These are phyloP conservation scores for Pentalonia nigronervosa DNA, from an alignment of 1,140 invertebrate genomes.

Conservation along the genomic window DNA sequence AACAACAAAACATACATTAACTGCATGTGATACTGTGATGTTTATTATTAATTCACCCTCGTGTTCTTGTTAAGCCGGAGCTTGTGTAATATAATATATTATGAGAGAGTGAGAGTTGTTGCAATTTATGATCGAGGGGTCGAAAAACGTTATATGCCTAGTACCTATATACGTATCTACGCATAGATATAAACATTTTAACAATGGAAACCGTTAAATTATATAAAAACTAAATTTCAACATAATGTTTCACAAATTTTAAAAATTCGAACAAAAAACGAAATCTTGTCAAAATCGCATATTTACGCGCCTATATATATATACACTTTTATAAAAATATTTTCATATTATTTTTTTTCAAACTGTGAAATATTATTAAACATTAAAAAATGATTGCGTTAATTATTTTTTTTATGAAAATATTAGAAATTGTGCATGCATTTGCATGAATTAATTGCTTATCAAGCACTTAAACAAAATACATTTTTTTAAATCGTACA, in stretches of 20 bases:
- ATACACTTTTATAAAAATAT: not conserved
- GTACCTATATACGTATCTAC: not conserved
- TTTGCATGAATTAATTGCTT: not conserved
- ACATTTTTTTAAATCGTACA: not conserved
- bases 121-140: not conserved
- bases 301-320: not conserved
- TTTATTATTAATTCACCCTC: not conserved
- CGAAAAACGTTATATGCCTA: constrained; percentile 15
- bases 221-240: not conserved
- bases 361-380: not conserved
- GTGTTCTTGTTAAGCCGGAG: not conserved
- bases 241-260: not conserved
- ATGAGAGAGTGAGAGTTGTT: not conserved
- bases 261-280: not conserved
- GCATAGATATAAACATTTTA: not conserved
- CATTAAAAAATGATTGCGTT: not conserved
- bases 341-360: not conserved
- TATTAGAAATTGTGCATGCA: not conserved
- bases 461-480: not conserved
- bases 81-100: not conserved
- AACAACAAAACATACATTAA: not conserved
- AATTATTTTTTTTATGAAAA: not conserved
- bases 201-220: constrained; percentile 20
- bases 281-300: not conserved
- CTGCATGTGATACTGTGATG: not conserved